Base-by-base conservation (phyloP, 2,113 vertebrate genomes). In the Lampris incognitus region DNA sequence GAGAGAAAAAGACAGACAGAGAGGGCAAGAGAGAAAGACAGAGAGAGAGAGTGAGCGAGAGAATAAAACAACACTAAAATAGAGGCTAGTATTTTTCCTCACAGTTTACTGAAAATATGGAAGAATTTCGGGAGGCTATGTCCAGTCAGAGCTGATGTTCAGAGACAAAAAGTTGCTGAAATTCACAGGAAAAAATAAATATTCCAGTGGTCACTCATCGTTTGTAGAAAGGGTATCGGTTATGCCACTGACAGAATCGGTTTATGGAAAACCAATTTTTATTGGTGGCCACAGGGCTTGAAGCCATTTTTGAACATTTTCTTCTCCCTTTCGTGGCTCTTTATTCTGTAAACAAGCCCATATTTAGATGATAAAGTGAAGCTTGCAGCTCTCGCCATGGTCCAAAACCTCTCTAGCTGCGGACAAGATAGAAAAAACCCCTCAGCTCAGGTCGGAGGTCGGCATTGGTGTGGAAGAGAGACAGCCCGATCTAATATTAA, bases 331-430 rank as follows among this genome's bases (percentile, higher is more conserved):
- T 81, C 24, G 40, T 13, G 57, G 1, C 9, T 52, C 37, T 76
- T 78, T 58, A 46, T 56, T 39, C 55, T 70, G 36, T 48, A 76
- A 76, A 74, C 74, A 84, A 73, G 76, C 11, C 74, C 76, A 52
- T 74, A 81, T 81, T 77, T 67, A 85, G 84, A 74, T 50, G 24
- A 37, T 54, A 2, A 56, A 51, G 67, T 54, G 8, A 51, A 6
- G 11, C 69, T 55, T 0, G 24, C 8, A 64, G 56, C 48, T 76
- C n/a, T 46, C 51, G 55, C 7, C 0, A 2, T 36, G 41, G n/a
- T 72, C 50, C 44, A 74, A 68, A 84, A 66, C 59, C 50, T 63
- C 39, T 86, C 84, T 78, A 88, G 75, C 64, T 84, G 56, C 66
- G 78, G 44, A 46, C 4, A 8, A 13, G 59, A 61, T 10, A n/a